A percentile compares a stretch with the other conserved stretches of the same genome.
phyloP scores from a whole-genome alignment of 2,113 vertebrate species.

The Crotalus tigris region DNA sequence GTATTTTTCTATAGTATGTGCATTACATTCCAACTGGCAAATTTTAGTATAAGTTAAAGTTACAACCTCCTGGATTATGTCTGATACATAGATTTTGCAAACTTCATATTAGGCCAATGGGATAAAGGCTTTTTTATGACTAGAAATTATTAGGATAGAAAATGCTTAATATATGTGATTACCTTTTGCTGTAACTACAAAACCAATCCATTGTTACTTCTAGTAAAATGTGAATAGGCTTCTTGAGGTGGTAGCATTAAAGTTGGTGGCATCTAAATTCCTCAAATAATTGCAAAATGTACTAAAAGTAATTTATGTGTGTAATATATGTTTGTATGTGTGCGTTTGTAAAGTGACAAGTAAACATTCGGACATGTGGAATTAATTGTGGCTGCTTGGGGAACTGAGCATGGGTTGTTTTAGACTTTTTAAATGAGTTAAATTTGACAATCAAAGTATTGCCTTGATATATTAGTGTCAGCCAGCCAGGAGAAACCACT shows the following conservation, averaged over 20 bases:
- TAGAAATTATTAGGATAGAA: not conserved
- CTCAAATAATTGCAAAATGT: slow-evolving; percentile 11
- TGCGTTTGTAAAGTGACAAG: not conserved
- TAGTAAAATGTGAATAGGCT: slow-evolving; percentile 16
- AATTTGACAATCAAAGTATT: not conserved
- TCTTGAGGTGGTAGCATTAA: not conserved
- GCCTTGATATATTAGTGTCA: not conserved
- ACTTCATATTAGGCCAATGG: slow-evolving; percentile 1
- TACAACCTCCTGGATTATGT: slow-evolving; percentile 25
- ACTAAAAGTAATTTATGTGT: not conserved
- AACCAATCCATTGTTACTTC: slow-evolving; percentile 18
- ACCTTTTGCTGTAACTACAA: slow-evolving; percentile 14
- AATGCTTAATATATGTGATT: slow-evolving; percentile 21
- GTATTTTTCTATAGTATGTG: slow-evolving; percentile 22
- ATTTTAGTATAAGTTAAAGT: slow-evolving; percentile 32
- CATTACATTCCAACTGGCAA: slow-evolving; percentile 22
- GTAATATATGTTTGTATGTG: not conserved
- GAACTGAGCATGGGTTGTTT: not conserved
- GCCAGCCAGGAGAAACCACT: not conserved
- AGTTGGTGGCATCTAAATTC: not conserved
- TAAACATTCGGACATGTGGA: not conserved
- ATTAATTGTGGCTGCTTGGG: not conserved
- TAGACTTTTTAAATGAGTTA: not conserved
- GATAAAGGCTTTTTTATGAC: slow-evolving; percentile 1
- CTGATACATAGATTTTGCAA: slow-evolving; percentile 18